Evolutionary conservation across 2,888 invertebrate species (phyloP).

Genomic region (Drosophila niveifrons): DNA sequence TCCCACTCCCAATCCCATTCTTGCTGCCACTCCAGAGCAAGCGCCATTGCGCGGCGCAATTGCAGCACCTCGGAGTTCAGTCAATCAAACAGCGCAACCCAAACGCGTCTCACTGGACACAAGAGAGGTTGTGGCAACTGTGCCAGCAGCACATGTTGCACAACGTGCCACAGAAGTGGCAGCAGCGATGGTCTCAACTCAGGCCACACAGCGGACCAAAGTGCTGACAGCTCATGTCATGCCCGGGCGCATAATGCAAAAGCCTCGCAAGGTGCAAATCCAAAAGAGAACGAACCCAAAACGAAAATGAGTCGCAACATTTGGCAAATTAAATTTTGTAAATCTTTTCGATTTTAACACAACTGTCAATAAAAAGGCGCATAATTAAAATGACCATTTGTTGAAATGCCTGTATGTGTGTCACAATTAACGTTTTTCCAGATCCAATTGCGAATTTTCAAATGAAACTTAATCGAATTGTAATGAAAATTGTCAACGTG

Average conservation of each 20-base stretch:
- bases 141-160: background rate
- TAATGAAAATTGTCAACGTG: constrained; percentile 68
- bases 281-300: constrained; percentile 8
- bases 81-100: background rate
- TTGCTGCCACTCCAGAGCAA: no score
- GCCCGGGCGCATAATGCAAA: background rate
- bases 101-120: background rate
- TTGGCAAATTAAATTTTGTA: constrained; percentile 7
- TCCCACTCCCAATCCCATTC: no score
- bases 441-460: background rate
- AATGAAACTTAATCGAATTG: constrained; percentile 68
- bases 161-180: constrained; percentile 5
- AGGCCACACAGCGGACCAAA: background rate
- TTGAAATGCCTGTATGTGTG: constrained; percentile 27
- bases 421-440: constrained; percentile 49
- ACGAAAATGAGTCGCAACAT: background rate
- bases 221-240: background rate
- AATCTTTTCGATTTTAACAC: background rate
- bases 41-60: no score
- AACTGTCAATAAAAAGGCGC: constrained; percentile 11
- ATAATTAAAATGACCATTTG: constrained; percentile 36
- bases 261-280: background rate
- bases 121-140: background rate
- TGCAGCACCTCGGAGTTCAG: no score
- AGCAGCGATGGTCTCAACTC: background rate